Percentiles rank a stretch among this genome's conserved stretches.
Evolutionary conservation across 1,140 invertebrate genomes (phyloP).

Genomic region (Drosophila punjabiensis): DNA sequence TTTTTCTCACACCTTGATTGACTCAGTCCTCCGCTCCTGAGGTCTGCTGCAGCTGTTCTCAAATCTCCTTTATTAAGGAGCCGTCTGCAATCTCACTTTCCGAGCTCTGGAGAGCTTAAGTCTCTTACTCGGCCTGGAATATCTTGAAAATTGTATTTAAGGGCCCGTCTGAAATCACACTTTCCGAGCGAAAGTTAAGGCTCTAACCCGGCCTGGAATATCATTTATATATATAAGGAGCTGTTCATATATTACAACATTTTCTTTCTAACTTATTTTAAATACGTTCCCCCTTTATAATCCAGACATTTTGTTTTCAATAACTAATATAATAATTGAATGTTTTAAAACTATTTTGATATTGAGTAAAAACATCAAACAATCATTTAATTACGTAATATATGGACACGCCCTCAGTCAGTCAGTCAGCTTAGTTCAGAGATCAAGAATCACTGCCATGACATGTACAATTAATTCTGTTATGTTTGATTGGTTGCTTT

Average conservation of each 20-base stretch:
- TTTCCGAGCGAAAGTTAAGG: neutral
- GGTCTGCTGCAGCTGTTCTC: conserved; percentile 6
- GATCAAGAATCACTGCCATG: conserved; percentile 51
- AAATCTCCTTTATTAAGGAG: neutral
- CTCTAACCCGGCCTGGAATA: neutral
- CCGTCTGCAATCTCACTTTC: neutral
- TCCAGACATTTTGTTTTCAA: neutral
- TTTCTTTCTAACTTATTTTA: neutral
- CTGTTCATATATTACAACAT: neutral
- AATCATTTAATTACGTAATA: neutral
- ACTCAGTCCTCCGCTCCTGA: neutral
- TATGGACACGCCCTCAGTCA: neutral
- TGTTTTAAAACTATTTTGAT: neutral
- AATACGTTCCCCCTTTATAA: neutral
- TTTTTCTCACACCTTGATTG: conserved; percentile 1
- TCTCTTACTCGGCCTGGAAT: neutral
- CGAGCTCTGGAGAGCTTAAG: conserved; percentile 1
- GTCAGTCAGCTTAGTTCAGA: conserved; percentile 1
- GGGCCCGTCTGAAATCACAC: too few relatives aligned
- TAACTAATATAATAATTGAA: neutral
- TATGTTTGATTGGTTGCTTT: conserved; percentile 15
- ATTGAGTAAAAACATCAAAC: neutral
- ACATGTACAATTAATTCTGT: neutral
- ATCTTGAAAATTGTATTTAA: too few relatives aligned
- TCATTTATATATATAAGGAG: neutral